Conservation (phyloP, 2,113 vertebrate species). For the Aegithalos caudatus region DNA sequence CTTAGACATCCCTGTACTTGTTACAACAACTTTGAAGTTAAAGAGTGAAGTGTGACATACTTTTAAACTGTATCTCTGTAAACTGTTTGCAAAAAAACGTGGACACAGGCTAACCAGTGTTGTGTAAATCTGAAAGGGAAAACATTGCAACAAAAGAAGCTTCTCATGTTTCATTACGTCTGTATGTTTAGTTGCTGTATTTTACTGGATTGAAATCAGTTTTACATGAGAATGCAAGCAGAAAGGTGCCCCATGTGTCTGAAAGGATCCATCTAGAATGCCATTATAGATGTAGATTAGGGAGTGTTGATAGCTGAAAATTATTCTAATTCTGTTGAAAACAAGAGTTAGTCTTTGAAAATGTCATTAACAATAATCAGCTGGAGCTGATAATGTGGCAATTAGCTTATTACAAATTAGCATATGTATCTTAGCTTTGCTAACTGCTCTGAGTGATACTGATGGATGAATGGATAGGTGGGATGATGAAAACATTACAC, state of each 20-base stretch:
- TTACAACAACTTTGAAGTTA: not conserved
- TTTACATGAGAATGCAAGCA: not conserved
- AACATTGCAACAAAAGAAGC: not conserved
- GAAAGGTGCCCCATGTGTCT: not conserved
- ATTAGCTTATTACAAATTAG: not conserved
- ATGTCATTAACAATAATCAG: not conserved
- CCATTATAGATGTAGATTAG: not conserved
- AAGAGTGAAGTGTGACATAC: not conserved
- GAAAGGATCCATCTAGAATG: not conserved
- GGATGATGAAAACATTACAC: not conserved
- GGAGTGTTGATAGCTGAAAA: not conserved
- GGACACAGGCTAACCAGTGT: not conserved
- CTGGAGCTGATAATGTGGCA: not conserved
- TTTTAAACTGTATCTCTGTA: not conserved
- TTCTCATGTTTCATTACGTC: not conserved
- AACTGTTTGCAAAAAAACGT: fast-evolving
- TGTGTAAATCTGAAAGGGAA: not conserved
- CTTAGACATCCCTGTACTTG: not conserved
- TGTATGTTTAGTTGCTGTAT: not conserved
- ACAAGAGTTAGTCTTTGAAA: not conserved
- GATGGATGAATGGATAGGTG: not conserved
- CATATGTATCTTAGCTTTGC: not conserved
- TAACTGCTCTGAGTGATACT: not conserved
- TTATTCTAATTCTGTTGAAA: not conserved
- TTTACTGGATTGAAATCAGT: not conserved